A percentile compares a stretch with the other conserved stretches of the same genome.
Conservation (phyloP, 2,888 invertebrate genomes). For the Noctua fimbriata region DNA sequence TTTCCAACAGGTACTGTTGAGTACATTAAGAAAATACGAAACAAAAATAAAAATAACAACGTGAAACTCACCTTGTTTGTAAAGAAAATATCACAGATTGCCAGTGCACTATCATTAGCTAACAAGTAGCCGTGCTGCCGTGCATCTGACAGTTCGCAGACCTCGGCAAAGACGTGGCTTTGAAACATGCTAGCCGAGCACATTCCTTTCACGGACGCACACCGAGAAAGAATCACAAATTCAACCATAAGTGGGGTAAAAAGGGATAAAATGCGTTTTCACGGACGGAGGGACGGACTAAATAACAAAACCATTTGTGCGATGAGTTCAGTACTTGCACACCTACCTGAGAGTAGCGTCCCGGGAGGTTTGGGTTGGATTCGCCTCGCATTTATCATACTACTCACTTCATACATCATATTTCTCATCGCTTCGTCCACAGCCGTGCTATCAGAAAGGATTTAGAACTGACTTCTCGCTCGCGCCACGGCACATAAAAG, state of each 20-base stretch:
- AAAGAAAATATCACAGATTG: constrained; percentile 13
- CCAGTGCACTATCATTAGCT: constrained; percentile 52
- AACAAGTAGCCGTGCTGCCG: constrained; percentile 37
- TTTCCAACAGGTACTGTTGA: neutral
- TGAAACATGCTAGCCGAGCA: constrained; percentile 46
- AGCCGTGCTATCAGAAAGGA: constrained; percentile 39
- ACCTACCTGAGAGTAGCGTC: constrained; percentile 47
- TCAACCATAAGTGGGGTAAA: constrained; percentile 45
- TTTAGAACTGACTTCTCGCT: constrained; percentile 43
- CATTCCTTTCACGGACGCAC: constrained; percentile 41
- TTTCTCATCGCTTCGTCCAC: constrained; percentile 33
- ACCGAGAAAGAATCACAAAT: constrained; percentile 46
- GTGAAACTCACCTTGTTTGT: neutral
- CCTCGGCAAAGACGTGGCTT: constrained; percentile 31
- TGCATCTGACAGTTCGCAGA: constrained; percentile 37
- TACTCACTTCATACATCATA: constrained; percentile 52
- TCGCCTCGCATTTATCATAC: constrained; percentile 56
- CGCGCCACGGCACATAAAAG: constrained; percentile 12
- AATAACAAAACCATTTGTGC: constrained; percentile 57
- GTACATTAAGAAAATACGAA: neutral
- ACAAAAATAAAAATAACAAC: constrained; percentile 8
- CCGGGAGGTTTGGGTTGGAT: constrained; percentile 38
- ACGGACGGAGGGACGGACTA: constrained; percentile 35
- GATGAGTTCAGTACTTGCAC: constrained; percentile 47
- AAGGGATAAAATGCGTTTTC: constrained; percentile 59